Conservation (phyloP, 2,797 vertebrate species). For the Tympanoctomys barrerae region DNA sequence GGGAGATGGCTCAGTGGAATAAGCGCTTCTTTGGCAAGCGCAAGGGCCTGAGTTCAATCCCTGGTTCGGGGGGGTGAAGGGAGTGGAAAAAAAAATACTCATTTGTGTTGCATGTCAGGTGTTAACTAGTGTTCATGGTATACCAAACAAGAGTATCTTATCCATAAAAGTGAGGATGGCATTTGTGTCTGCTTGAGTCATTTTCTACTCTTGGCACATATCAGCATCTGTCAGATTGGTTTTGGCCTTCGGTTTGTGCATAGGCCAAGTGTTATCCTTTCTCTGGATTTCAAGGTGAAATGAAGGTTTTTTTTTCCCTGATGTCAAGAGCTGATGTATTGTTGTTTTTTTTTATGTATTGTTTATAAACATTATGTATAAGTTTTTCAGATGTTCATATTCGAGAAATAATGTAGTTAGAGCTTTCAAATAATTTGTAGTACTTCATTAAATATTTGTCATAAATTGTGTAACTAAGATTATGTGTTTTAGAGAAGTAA, state of each 20-base stretch:
- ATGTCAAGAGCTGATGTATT: background rate
- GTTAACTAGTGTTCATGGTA: background rate
- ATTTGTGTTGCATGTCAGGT: background rate
- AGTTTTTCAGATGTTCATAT: background rate
- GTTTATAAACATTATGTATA: constrained; percentile 44
- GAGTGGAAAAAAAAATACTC: too few relatives aligned
- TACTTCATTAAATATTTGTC: constrained; percentile 31
- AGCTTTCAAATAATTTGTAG: background rate
- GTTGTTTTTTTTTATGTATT: constrained; percentile 6
- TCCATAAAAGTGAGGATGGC: background rate
- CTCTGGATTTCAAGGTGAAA: constrained; percentile 13
- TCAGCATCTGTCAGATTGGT: background rate
- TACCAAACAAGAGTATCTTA: background rate
- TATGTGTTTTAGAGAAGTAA: background rate
- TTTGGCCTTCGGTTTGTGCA: background rate
- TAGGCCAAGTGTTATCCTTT: background rate
- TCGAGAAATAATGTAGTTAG: background rate
- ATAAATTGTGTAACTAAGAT: background rate
- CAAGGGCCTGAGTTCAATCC: too few relatives aligned
- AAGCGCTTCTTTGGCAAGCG: too few relatives aligned
- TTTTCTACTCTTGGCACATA: background rate
- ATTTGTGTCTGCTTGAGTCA: background rate
- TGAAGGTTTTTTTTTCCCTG: background rate
- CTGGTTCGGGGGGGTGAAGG: too few relatives aligned
- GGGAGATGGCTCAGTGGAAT: too few relatives aligned